A percentile compares a stretch with the other conserved stretches of the same genome.
Conservation (phyloP, 2,113 vertebrate genomes). For the Xiphophorus couchianus region DNA sequence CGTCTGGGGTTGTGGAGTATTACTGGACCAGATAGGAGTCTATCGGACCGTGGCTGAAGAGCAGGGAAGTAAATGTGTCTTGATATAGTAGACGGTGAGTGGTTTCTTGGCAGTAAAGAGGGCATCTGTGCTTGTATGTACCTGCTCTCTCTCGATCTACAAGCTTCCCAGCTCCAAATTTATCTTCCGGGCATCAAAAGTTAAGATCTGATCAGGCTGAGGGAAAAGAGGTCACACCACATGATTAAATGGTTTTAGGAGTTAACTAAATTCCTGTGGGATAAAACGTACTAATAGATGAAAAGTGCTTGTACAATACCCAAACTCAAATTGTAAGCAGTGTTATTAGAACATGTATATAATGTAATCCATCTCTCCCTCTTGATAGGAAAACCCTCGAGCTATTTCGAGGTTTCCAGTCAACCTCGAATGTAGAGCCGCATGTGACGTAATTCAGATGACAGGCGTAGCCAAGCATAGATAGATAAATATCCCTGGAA, state of each 20-base stretch:
- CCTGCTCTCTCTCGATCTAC: neutral
- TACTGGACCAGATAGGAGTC: slow-evolving; percentile 47
- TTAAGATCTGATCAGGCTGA: neutral
- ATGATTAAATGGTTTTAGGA: neutral
- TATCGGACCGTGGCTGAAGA: slow-evolving; percentile 26
- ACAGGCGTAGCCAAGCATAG: too few species aligned
- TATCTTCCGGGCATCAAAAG: slow-evolving; percentile 10
- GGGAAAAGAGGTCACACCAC: neutral
- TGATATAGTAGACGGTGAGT: slow-evolving; percentile 21
- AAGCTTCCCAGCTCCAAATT: slow-evolving; percentile 9
- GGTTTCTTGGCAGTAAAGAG: slow-evolving; percentile 26
- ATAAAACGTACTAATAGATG: neutral
- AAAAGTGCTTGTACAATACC: neutral
- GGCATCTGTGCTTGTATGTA: slow-evolving; percentile 4
- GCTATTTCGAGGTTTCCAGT: slow-evolving; percentile 34
- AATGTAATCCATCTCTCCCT: neutral
- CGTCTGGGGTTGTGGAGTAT: slow-evolving; percentile 21
- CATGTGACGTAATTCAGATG: neutral
- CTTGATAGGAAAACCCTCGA: slow-evolving; percentile 16
- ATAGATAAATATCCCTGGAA: too few species aligned
- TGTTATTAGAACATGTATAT: neutral
- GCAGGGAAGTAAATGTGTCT: slow-evolving; percentile 21
- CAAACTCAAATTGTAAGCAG: slow-evolving; percentile 3
- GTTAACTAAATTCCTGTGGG: slow-evolving; percentile 3
- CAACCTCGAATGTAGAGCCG: slow-evolving; percentile 9